Conservation (phyloP, 2,888 invertebrate genomes). For the Carcina quercana region DNA sequence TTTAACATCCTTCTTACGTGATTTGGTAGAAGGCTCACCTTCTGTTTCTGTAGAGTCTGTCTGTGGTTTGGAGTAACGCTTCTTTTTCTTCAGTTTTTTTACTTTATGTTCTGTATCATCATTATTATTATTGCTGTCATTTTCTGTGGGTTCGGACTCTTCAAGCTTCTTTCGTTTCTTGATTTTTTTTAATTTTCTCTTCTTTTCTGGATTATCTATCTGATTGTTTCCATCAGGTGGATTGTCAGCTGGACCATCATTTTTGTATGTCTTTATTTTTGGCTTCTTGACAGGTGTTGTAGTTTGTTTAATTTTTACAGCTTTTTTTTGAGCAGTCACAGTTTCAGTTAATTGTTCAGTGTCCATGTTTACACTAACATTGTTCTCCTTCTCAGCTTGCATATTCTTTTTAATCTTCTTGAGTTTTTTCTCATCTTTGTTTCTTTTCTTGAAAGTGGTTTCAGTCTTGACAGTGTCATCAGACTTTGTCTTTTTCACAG, state of each 20-base stretch:
- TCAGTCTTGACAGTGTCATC: constrained; percentile 25
- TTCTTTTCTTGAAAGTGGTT: constrained; percentile 13
- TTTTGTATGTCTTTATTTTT: no score
- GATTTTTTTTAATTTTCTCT: constrained; percentile 28
- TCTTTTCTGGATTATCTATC: constrained; percentile 14
- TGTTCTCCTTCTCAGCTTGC: constrained; percentile 30
- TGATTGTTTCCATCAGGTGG: constrained; percentile 5
- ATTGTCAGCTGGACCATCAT: constrained; percentile 11
- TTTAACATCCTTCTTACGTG: constrained; percentile 32
- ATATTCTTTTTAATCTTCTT: constrained; percentile 19
- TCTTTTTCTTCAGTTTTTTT: constrained; percentile 41
- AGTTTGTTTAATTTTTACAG: constrained; percentile 10
- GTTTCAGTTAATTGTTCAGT: constrained; percentile 12
- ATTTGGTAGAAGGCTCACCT: constrained; percentile 35
- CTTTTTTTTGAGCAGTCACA: constrained; percentile 14
- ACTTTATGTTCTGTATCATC: constrained; percentile 5
- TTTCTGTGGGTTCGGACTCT: constrained; percentile 17
- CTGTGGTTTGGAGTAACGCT: constrained; percentile 21
- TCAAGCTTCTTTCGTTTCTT: constrained; percentile 22
- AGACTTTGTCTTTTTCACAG: constrained; percentile 48
- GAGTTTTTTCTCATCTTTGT: constrained; percentile 17
- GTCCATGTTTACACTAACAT: constrained; percentile 15
- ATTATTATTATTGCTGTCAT: constrained; percentile 18
- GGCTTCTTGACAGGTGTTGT: no score
- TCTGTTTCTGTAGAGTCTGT: constrained; percentile 20